Base-by-base conservation (phyloP, 1,140 invertebrate genomes). In the Stenopsyche tienmushanensis region DNA sequence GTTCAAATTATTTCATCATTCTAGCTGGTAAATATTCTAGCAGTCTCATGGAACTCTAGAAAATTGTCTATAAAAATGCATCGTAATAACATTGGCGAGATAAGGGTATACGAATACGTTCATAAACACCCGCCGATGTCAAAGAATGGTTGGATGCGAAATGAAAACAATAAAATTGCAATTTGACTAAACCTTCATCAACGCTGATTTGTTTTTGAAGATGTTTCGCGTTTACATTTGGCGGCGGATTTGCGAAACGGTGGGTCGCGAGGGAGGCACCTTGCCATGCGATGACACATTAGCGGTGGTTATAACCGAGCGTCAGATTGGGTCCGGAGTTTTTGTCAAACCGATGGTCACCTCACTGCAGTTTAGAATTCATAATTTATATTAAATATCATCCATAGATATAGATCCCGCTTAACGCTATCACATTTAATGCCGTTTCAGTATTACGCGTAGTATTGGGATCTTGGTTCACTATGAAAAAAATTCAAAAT, bases 121-220 rank as follows among this genome's bases (percentile, higher is more conserved):
- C n/a, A n/a, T n/a, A n/a, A n/a, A n/a, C n/a, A n/a, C n/a, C n/a
- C n/a, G n/a, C n/a, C n/a, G n/a, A n/a, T n/a, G n/a, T n/a, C n/a
- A n/a, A n/a, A n/a, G n/a, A n/a, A n/a, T n/a, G n/a, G n/a, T 34
- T 34, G 29, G 23, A n/a, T 24, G 15, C 41, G 29, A 45, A 64
- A 64, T 57, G 62, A 68, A 64, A 64, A 44, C 62, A 62, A 68
- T 68, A 63, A 64, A 64, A 68, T 52, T 60, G 24, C 25, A 64
- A 68, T 68, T 64, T 68, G 54, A 58, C 63, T 64, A 41, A 64
- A 64, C 57, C 62, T 68, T 64, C 66, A 68, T 67, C 62, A 67
- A 57, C 59, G 53, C 41, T 64, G 53, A 60, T 68, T 68, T 68
- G 66, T 68, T 68, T 68, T 67, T 58, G 59, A 60, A 55, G 47